Percentiles rank a stretch among this genome's conserved stretches.
Evolutionary conservation across 2,113 vertebrate species (phyloP).

Genomic region (Hemicordylus capensis): DNA sequence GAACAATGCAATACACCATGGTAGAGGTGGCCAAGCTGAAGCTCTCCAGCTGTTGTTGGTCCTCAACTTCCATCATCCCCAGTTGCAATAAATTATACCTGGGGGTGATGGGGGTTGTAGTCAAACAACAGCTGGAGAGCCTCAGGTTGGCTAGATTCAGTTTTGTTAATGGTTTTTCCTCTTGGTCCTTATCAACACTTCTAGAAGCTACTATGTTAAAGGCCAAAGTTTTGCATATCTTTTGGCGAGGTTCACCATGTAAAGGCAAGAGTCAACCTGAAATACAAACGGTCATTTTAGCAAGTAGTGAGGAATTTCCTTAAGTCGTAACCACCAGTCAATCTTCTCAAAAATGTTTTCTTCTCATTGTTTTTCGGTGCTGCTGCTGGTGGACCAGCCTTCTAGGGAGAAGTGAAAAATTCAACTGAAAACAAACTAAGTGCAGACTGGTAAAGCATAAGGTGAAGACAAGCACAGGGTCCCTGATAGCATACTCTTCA

Average conservation of each 20-base stretch:
- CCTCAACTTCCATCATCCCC: no score
- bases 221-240: background rate
- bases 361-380: background rate
- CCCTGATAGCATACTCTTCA: background rate
- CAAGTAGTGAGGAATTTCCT: background rate
- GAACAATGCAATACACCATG: no score
- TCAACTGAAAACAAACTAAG: background rate
- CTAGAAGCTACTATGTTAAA: background rate
- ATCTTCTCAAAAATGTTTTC: background rate
- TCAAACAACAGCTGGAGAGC: no score
- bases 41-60: no score
- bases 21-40: no score
- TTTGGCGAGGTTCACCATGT: background rate
- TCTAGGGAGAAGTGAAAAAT: background rate
- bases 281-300: background rate
- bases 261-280: background rate
- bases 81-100: no score
- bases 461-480: background rate
- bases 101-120: no score
- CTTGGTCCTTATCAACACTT: background rate
- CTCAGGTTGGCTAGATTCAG: no score
- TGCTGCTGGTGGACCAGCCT: background rate
- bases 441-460: background rate
- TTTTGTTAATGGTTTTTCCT: background rate
- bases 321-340: background rate